Evolutionary conservation across 1,140 invertebrate species (phyloP).

Genomic region (Drosophila sulfurigaster): DNA sequence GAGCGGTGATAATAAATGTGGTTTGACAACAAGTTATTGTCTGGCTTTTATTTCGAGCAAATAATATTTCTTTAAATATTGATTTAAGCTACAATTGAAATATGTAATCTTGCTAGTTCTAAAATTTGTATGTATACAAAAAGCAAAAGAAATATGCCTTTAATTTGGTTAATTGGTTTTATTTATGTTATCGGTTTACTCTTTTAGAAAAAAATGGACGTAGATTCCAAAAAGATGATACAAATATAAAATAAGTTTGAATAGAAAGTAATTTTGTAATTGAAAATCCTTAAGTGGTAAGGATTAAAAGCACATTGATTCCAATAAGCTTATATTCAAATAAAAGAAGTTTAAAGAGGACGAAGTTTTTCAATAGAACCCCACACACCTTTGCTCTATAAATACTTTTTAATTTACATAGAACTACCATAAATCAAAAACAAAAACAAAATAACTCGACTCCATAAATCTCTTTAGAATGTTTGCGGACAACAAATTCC

Average conservation of each 20-base stretch:
- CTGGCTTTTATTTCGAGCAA: background rate
- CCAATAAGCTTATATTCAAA: background rate
- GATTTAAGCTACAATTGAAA: too few species aligned
- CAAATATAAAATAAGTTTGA: background rate
- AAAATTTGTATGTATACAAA: too few species aligned
- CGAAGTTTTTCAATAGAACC: background rate
- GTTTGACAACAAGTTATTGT: background rate
- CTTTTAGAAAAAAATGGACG: too few species aligned
- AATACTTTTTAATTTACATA: background rate
- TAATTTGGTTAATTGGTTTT: too few species aligned
- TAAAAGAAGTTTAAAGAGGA: background rate
- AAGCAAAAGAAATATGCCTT: too few species aligned
- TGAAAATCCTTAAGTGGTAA: too few species aligned
- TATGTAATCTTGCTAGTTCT: too few species aligned
- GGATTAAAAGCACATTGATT: too few species aligned
- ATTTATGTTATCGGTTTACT: too few species aligned
- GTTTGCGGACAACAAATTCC: background rate
- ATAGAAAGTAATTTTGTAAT: background rate
- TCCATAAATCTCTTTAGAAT: background rate
- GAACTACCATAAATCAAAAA: background rate
- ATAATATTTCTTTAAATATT: too few species aligned
- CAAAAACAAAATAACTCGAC: background rate
- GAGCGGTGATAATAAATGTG: background rate
- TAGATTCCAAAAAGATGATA: background rate
- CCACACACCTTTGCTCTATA: background rate